These are phyloP conservation scores for Calliphora vicina DNA, from an alignment of 1,140 invertebrate genomes.

Conservation along the genomic window DNA sequence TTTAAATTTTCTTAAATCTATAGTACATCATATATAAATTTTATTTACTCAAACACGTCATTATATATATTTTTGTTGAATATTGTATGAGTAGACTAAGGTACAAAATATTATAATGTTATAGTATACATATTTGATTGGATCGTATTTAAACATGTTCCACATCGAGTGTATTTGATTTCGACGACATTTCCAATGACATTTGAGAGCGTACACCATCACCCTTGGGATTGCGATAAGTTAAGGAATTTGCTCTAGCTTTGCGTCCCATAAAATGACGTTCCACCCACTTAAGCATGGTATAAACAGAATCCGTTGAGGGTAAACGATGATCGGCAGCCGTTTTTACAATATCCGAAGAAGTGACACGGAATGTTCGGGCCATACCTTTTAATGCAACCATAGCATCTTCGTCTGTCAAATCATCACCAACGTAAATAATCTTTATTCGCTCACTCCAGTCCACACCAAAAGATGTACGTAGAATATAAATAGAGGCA, in stretches of 20 bases:
- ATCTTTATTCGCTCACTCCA: conserved; percentile 91
- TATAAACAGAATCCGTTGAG: conserved; percentile 86
- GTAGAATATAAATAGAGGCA: conserved; percentile 87
- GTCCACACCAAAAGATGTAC: conserved; percentile 88
- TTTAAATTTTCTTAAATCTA: no score
- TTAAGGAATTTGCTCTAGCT: conserved; percentile 69
- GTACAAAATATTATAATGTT: conserved; percentile 3
- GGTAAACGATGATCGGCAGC: conserved; percentile 84
- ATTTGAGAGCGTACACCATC: conserved; percentile 78
- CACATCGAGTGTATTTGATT: conserved; percentile 53
- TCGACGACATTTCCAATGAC: conserved; percentile 67
- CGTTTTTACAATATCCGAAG: conserved; percentile 84
- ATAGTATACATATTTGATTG: not conserved
- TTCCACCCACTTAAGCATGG: conserved; percentile 90
- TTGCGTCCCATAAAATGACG: conserved; percentile 80
- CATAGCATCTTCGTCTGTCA: conserved; percentile 92
- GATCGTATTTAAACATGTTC: conserved; percentile 36
- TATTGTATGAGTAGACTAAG: conserved; percentile 10
- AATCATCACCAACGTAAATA: conserved; percentile 90
- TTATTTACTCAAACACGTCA: no score
- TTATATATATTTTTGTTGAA: no score
- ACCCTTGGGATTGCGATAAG: conserved; percentile 68
- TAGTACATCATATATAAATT: no score
- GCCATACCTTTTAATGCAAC: conserved; percentile 88
- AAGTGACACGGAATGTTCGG: conserved; percentile 86